phyloP scores from a whole-genome alignment of 2,888 invertebrate genomes.

The Boloria euphrosyne region DNA sequence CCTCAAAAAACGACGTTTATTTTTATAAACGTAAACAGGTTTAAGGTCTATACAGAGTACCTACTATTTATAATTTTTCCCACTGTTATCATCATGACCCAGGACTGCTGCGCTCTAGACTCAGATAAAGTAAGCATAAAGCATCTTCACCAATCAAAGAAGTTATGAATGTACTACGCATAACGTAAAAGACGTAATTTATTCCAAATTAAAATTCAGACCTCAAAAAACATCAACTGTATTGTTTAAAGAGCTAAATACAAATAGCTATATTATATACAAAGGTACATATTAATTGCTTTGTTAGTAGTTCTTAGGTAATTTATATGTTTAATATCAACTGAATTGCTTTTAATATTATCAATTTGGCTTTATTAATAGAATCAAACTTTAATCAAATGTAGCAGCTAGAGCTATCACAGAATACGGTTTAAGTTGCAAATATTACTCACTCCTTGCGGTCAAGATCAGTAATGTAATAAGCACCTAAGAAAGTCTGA shows the following conservation, averaged over 20 bases:
- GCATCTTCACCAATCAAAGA: constrained; percentile 13
- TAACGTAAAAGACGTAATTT: constrained; percentile 13
- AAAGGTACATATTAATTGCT: too few relatives aligned
- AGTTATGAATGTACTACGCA: constrained; percentile 7
- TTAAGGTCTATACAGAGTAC: too few relatives aligned
- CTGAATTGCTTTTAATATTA: too few relatives aligned
- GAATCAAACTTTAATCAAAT: neutral
- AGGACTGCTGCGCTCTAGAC: constrained; percentile 3
- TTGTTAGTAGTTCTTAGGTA: too few relatives aligned
- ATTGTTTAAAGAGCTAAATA: constrained; percentile 11
- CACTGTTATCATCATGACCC: constrained; percentile 6
- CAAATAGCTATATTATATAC: neutral
- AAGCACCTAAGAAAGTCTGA: constrained; percentile 1
- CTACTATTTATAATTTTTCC: constrained; percentile 1
- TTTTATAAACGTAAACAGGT: too few relatives aligned
- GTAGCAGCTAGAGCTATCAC: neutral
- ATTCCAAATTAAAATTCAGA: constrained; percentile 16
- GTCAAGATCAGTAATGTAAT: neutral
- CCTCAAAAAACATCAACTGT: constrained; percentile 5
- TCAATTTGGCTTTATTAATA: neutral
- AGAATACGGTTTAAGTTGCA: neutral
- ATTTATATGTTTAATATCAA: too few relatives aligned
- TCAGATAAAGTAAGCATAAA: constrained; percentile 6
- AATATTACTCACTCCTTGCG: neutral
- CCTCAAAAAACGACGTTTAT: too few relatives aligned